Evolutionary conservation across 1,140 invertebrate species (phyloP), one percentile per base, ranked within the genome.

Genomic region (Monomorium pharaonis): DNA sequence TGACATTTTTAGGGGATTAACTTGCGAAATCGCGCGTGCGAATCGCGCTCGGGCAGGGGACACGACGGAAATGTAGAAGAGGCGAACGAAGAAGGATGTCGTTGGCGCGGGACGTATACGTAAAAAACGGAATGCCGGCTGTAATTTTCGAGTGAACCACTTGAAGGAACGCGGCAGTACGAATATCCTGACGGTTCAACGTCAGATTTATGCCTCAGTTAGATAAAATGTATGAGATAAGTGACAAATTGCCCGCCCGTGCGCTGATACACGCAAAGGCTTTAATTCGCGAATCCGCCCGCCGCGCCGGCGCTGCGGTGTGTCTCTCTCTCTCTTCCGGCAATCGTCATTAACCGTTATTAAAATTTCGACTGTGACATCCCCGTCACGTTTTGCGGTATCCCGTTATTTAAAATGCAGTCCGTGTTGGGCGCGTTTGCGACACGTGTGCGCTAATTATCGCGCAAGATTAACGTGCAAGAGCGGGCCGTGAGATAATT

Each of bases 121-220:
- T 37, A 6, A 21, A 81, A 70, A 63, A 49, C 24, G 18, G 10
- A 60, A 1, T 30, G 33, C 44, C 63, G 58, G 14, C 30, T 33
- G 4, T 77, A 63, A 54, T 84, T 84, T 12, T 70, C 30, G 44
- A 10, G 30, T n/a, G 44, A 21, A 77, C 72, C 75, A 24, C 65
- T 62, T 88, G 51, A 85, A 47, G 1, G 24, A 54, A 87, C 86
- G 69, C 60, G 54, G 54, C 72, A 49, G 27, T 14, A 72, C 65
- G 58, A 62, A 78, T n/a, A 67, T 67, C 65, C 78, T n/a, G 37
- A 58, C 62, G 54, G 7, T n/a, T 74, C 30, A 51, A 21, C 77
- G 63, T 24, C n/a, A 21, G 85, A 84, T 88, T 88, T 86, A 84
- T 69, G 85, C 54, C 30, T 51, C 49, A 44, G n/a, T n/a, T 37